These are phyloP conservation scores for Terrapene triunguis DNA, from an alignment of 2,113 vertebrate genomes.

Conservation along the genomic window DNA sequence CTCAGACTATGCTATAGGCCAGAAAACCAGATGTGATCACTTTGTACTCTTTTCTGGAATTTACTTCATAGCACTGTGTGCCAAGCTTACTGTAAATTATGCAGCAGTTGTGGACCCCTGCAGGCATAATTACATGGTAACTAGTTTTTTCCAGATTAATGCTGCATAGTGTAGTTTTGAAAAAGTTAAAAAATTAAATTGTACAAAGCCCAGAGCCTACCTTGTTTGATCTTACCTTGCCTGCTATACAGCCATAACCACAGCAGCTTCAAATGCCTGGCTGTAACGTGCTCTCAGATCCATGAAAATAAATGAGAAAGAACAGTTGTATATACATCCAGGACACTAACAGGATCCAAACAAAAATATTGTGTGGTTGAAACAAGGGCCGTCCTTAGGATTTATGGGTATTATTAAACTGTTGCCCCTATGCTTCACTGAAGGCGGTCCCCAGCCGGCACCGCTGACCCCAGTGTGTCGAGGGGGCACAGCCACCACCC, in stretches of 20 bases:
- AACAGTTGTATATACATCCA: conserved; percentile 36
- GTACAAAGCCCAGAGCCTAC: conserved; percentile 50
- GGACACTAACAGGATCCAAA: conserved; percentile 27
- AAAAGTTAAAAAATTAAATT: conserved; percentile 65
- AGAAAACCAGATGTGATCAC: conserved; percentile 29
- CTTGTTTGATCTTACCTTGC: conserved; percentile 47
- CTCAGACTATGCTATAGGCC: conserved; percentile 13
- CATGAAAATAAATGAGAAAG: conserved; percentile 53
- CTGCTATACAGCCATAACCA: background rate
- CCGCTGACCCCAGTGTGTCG: too few species aligned
- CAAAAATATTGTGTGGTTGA: conserved; percentile 43
- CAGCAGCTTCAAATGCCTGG: background rate
- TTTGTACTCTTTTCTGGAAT: background rate
- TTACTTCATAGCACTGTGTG: conserved; percentile 9
- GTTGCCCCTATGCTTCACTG: too few species aligned
- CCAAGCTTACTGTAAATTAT: conserved; percentile 61
- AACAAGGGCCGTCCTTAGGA: background rate
- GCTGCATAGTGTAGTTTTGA: conserved; percentile 50
- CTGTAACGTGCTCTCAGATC: conserved; percentile 23
- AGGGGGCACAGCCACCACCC: too few species aligned
- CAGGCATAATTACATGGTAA: conserved; percentile 40
- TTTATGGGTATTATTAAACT: too few species aligned
- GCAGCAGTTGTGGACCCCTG: conserved; percentile 19
- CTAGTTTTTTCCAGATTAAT: conserved; percentile 42
- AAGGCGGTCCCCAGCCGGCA: too few species aligned